A percentile compares a stretch with the other conserved stretches of the same genome.
Evolutionary conservation across 2,113 vertebrate genomes (phyloP).

Genomic region (Tachysurus fulvidraco): DNA sequence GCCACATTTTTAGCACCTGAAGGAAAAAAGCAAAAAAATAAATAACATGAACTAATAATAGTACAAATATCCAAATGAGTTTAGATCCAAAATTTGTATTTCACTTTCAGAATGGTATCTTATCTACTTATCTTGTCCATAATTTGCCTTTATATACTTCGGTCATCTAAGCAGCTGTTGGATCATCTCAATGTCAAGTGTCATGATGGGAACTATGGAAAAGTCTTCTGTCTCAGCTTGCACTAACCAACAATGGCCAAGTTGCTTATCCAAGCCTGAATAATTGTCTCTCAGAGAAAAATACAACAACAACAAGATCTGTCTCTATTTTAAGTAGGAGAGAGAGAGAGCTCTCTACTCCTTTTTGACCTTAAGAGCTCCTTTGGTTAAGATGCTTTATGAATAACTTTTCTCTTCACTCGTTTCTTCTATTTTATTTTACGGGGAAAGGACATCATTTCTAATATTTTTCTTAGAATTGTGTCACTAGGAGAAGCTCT

Average conservation of each 20-base stretch:
- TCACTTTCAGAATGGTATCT: background rate
- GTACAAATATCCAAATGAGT: background rate
- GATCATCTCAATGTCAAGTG: background rate
- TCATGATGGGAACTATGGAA: background rate
- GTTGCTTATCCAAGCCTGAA: background rate
- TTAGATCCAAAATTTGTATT: background rate
- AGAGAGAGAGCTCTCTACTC: too few relatives aligned
- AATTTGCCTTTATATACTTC: background rate
- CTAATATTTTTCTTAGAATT: too few relatives aligned
- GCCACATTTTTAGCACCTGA: background rate
- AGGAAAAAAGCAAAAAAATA: background rate
- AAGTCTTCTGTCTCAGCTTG: background rate
- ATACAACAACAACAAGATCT: too few relatives aligned
- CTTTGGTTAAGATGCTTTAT: too few relatives aligned
- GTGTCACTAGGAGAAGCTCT: too few relatives aligned
- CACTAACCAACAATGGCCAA: background rate
- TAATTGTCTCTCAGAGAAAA: too few relatives aligned
- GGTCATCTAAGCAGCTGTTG: background rate
- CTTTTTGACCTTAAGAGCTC: too few relatives aligned
- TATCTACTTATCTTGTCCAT: background rate
- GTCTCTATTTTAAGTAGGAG: too few relatives aligned
- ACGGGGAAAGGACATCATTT: too few relatives aligned
- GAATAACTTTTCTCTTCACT: too few relatives aligned
- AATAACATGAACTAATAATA: background rate
- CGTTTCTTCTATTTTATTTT: too few relatives aligned